phyloP scores from a whole-genome alignment of 2,113 vertebrate genomes.

The Nothobranchius furzeri region DNA sequence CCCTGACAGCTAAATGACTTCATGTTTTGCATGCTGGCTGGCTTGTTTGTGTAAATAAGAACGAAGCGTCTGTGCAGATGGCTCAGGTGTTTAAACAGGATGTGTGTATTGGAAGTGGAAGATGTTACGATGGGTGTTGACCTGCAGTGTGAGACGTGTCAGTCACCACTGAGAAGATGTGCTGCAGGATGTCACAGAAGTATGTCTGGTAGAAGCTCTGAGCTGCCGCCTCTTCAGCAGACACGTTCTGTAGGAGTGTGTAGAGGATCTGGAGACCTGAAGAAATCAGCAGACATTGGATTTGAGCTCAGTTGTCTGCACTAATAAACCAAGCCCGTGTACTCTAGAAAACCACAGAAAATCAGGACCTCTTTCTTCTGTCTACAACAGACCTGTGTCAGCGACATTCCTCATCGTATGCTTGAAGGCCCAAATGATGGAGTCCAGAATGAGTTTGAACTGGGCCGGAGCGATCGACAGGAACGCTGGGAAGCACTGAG shows the following conservation, averaged over 20 bases:
- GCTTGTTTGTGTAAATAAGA: too few species aligned
- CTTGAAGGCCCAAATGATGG: conserved; percentile 99
- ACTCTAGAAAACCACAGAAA: background rate
- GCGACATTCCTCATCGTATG: conserved; percentile 99
- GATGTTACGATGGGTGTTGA: conserved; percentile 37
- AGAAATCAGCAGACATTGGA: background rate
- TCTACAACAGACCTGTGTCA: conserved; percentile 85
- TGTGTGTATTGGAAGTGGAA: too few species aligned
- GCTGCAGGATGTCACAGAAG: conserved; percentile 98
- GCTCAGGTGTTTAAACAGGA: background rate
- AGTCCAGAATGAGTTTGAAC: conserved; percentile 98
- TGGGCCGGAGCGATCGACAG: conserved; percentile 97
- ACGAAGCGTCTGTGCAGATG: too few species aligned
- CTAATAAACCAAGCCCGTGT: background rate
- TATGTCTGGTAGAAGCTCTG: conserved; percentile 99
- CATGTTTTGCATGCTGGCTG: too few species aligned
- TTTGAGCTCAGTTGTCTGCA: background rate
- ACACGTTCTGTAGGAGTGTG: conserved; percentile 94
- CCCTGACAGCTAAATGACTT: too few species aligned
- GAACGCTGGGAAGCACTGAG: conserved; percentile 98
- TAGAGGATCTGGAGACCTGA: conserved; percentile 96
- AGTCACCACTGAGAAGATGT: conserved; percentile 98
- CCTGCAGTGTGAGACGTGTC: conserved; percentile 98
- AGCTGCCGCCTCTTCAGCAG: conserved; percentile 92
- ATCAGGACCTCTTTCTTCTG: background rate